Evolutionary conservation across 2,797 vertebrate species (phyloP), one percentile per base, ranked within the genome.

Genomic region (Phalanger gymnotis): DNA sequence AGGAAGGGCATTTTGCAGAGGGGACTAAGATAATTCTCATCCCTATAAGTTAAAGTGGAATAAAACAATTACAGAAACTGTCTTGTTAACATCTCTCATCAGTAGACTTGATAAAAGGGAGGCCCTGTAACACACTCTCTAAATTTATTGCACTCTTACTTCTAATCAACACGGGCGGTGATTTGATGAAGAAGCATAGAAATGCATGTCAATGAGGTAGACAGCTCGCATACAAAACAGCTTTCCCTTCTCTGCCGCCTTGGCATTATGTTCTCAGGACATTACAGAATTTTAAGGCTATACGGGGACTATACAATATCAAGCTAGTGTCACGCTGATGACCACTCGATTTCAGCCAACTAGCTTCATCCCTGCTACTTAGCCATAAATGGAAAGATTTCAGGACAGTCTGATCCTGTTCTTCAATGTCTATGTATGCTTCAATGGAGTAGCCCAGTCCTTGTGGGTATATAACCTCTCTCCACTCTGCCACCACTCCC

Each of bases 181-280:
- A 97, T 94, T 53, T 94, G 92, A 97, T 95, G 90, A 93, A 25
- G 90, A 54, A 93, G 57, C 81, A 94, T 7, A 93, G 96, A 52
- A 95, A 55, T 54, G 91, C 40, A 92, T 90, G 54, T 16, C 95
- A 96, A 92, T 66, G 57, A 93, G 90, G 47, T 52, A 57, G 73
- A 91, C 92, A 54, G 90, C 95, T 95, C 94, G 81, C n/a, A 93
- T 54, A 54, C 22, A 54, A 94, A 91, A 91, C 40, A 94, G 61
- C 19, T 91, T 40, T 95, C 54, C 34, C 40, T 66, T 12, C 89
- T 92, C 91, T 90, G 81, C 73, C 91, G 31, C 56, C 87, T 94
- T 56, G 94, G 27, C 27, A 96, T 87, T 87, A 54, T 90, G 58
- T 95, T 94, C 73, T 51, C 13, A 95, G 57, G 51, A 58, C 92